phyloP scores from a whole-genome alignment of 2,797 vertebrate genomes.

The Pseudotriccus pelzelni region DNA sequence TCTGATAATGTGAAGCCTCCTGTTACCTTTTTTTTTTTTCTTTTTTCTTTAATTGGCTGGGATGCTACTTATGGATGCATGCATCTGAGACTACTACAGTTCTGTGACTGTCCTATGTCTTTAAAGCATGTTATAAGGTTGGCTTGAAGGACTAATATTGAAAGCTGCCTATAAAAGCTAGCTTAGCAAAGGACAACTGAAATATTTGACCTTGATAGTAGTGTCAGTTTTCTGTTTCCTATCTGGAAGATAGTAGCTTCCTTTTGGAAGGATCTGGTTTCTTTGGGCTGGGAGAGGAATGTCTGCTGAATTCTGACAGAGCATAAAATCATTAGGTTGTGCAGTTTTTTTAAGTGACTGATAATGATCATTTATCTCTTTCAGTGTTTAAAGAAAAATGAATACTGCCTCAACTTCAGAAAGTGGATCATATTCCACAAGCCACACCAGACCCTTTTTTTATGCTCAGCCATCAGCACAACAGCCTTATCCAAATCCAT shows the following conservation, averaged over 20 bases:
- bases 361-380: neutral
- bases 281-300: neutral
- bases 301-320: neutral
- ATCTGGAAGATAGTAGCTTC: neutral
- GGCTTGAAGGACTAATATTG: neutral
- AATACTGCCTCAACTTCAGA: constrained; percentile 41
- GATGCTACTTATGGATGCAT: neutral
- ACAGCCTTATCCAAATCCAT: constrained; percentile 53
- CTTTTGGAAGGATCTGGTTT: neutral
- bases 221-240: neutral
- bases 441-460: constrained; percentile 57
- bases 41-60: neutral
- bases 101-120: neutral
- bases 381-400: constrained; percentile 34
- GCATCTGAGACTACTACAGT: neutral
- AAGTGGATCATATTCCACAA: constrained; percentile 58
- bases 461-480: constrained; percentile 54
- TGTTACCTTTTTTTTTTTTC: no score
- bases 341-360: neutral
- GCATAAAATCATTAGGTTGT: neutral
- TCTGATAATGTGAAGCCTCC: neutral
- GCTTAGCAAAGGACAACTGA: neutral
- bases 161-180: neutral
- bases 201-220: neutral
- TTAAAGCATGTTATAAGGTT: neutral